Conservation (phyloP, 2,888 invertebrate species). For the Oscheius onirici region DNA sequence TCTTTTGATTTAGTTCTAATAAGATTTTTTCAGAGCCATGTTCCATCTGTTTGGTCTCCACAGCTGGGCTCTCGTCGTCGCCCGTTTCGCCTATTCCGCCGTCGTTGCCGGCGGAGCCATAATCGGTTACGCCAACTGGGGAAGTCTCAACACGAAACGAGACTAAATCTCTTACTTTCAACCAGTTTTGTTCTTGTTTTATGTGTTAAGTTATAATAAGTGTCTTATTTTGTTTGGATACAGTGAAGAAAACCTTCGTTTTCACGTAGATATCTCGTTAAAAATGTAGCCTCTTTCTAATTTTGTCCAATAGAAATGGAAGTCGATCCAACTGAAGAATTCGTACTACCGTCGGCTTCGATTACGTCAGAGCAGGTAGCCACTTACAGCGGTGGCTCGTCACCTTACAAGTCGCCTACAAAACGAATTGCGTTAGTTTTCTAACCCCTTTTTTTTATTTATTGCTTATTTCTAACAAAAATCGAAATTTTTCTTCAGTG, state of each 20-base stretch:
- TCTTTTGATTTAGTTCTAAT: background rate
- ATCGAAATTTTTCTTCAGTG: slow-evolving; percentile 9
- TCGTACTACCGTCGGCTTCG: slow-evolving; percentile 6
- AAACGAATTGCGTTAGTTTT: slow-evolving; percentile 22
- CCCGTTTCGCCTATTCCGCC: slow-evolving; percentile 47
- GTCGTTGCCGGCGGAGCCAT: slow-evolving; percentile 44
- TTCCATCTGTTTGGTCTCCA: slow-evolving; percentile 35
- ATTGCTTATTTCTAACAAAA: background rate
- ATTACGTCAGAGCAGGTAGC: background rate
- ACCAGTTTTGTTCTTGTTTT: slow-evolving; percentile 10
- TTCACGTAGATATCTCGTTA: background rate
- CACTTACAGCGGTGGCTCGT: background rate
- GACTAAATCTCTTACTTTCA: slow-evolving; percentile 12
- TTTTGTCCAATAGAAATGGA: background rate
- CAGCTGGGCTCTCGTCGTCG: slow-evolving; percentile 54
- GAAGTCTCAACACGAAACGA: slow-evolving; percentile 9
- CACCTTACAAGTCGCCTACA: slow-evolving; percentile 22
- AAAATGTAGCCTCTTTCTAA: too few relatives aligned
- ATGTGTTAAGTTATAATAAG: background rate
- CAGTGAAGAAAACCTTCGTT: background rate
- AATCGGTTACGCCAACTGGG: slow-evolving; percentile 37
- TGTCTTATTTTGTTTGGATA: background rate
- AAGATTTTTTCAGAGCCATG: slow-evolving; percentile 37
- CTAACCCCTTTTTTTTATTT: background rate
- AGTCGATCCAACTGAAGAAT: background rate